A percentile compares a stretch with the other conserved stretches of the same genome.
Evolutionary conservation across 2,797 vertebrate species (phyloP).

Genomic region (Coluber constrictor): DNA sequence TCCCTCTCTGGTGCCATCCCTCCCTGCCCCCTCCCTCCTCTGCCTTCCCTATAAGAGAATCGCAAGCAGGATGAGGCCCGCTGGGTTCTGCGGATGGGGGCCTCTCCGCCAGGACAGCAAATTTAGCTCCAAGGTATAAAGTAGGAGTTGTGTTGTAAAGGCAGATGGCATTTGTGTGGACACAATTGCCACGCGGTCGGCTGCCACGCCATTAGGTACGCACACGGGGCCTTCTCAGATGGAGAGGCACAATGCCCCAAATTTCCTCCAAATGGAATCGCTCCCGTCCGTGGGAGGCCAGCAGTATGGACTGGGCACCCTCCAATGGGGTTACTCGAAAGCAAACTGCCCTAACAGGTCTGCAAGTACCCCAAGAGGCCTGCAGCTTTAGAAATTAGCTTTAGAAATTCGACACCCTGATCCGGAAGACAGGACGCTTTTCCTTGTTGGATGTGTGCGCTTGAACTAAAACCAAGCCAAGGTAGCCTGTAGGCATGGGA

Average conservation of each 20-base stretch:
- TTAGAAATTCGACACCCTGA: background rate
- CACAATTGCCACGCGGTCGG: fast-evolving
- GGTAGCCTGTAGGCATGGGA: background rate
- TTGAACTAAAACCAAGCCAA: background rate
- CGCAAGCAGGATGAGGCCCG: background rate
- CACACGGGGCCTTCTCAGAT: background rate
- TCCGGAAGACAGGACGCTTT: background rate
- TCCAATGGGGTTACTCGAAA: background rate
- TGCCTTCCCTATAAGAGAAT: background rate
- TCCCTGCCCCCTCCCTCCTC: background rate
- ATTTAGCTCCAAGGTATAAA: background rate
- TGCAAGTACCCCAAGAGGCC: no score
- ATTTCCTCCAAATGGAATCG: background rate
- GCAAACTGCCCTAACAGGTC: background rate
- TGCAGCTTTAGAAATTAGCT: background rate
- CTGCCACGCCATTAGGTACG: background rate
- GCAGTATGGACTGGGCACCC: background rate
- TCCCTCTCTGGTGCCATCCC: constrained; percentile 44
- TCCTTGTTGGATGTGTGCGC: background rate
- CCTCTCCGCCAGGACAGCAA: background rate
- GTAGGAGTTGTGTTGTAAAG: background rate
- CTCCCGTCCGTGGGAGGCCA: no score
- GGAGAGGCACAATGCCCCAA: background rate
- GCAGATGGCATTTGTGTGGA: background rate
- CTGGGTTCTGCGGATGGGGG: background rate